Percentiles rank a stretch among this genome's conserved stretches.
phyloP scores from a whole-genome alignment of 2,888 invertebrate species.

The Magallana nippona region DNA sequence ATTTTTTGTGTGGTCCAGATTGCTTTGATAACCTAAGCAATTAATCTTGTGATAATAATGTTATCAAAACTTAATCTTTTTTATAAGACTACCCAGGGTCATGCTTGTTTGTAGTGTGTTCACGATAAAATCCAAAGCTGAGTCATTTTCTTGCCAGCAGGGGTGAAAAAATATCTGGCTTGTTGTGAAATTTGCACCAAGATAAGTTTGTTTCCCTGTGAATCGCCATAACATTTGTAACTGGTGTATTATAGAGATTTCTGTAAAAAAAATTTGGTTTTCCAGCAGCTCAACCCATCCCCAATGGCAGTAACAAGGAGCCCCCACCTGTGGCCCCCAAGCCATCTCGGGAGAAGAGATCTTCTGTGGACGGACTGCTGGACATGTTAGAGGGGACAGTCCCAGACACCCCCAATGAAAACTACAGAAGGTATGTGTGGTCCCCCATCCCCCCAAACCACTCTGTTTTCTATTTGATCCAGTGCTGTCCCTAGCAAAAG shows the following conservation, averaged over 20 bases:
- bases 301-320: conserved; percentile 18
- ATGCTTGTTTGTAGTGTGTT: neutral
- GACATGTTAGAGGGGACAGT: conserved; percentile 86
- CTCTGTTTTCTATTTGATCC: no score
- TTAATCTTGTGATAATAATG: conserved; percentile 17
- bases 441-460: no score
- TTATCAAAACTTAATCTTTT: neutral
- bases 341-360: conserved; percentile 61
- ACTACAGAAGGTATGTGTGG: conserved; percentile 46
- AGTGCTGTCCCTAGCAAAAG: no score
- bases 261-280: neutral
- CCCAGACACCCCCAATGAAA: conserved; percentile 55
- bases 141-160: conserved; percentile 14
- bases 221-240: neutral
- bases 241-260: neutral
- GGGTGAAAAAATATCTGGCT: neutral
- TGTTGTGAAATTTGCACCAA: neutral
- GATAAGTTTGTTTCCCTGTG: conserved; percentile 16
- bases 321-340: conserved; percentile 69
- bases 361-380: conserved; percentile 92
- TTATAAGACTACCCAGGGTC: conserved; percentile 16
- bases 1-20: neutral
- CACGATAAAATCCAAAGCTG: neutral
- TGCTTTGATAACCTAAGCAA: conserved; percentile 1
- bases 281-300: conserved; percentile 37